Conservation (phyloP, 2,113 vertebrate genomes). For the Siphamia tubifer region DNA sequence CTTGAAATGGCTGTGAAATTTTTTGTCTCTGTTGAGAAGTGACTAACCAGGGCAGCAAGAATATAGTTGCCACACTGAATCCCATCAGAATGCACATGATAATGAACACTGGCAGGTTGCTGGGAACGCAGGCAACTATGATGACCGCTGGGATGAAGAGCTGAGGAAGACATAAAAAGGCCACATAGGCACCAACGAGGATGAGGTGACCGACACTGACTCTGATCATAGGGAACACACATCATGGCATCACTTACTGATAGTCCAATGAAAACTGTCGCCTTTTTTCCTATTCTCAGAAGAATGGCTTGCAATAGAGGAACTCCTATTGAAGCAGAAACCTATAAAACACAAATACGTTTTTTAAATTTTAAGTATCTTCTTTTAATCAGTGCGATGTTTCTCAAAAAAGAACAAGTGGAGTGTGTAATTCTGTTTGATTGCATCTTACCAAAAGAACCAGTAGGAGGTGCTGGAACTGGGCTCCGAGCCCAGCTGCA, state of each 20-base stretch:
- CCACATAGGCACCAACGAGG: not conserved
- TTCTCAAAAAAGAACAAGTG: not conserved
- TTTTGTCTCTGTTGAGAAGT: conserved; percentile 1
- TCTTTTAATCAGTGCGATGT: not conserved
- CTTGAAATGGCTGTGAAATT: conserved; percentile 15
- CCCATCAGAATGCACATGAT: conserved; percentile 72
- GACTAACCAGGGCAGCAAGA: conserved; percentile 82
- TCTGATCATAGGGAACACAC: not conserved
- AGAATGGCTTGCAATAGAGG: conserved; percentile 79
- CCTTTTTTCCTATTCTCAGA: conserved; percentile 79
- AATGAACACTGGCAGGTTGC: conserved; percentile 73
- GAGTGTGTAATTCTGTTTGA: not conserved
- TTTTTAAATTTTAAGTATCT: not conserved
- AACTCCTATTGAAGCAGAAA: conserved; percentile 71
- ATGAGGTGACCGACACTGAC: not conserved
- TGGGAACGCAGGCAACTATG: conserved; percentile 60
- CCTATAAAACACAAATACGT: conserved; percentile 36
- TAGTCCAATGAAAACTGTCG: conserved; percentile 68
- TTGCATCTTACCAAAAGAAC: conserved; percentile 72
- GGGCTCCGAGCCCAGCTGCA: conserved; percentile 65
- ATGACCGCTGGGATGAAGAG: conserved; percentile 75
- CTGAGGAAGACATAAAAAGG: conserved; percentile 54
- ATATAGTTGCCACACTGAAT: conserved; percentile 75
- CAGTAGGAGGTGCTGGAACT: conserved; percentile 79
- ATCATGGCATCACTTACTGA: conserved; percentile 60